Conservation (phyloP, 2,113 vertebrate genomes). For the Speoplatyrhinus poulsoni region DNA sequence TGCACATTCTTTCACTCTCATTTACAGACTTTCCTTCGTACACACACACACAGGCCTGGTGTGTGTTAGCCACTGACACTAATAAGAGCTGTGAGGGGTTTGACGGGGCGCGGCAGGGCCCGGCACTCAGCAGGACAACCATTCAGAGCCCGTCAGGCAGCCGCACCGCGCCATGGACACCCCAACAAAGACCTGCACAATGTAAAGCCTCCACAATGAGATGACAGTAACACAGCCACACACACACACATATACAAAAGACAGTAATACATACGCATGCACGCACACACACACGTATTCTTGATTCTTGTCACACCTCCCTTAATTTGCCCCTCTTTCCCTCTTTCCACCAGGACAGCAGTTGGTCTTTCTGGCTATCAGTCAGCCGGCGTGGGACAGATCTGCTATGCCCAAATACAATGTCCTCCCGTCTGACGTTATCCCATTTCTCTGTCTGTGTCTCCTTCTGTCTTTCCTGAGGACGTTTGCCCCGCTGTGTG, state of each 20-base stretch:
- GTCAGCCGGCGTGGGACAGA: conserved; percentile 45
- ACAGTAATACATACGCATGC: conserved; percentile 25
- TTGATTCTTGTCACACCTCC: conserved; percentile 8
- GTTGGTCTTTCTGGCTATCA: conserved; percentile 62
- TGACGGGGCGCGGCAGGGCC: conserved; percentile 67
- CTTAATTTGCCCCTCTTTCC: background rate
- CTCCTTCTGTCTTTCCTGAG: background rate
- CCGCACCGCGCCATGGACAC: conserved; percentile 49
- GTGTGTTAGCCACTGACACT: conserved; percentile 68
- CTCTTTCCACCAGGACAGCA: conserved; percentile 56
- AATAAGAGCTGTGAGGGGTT: conserved; percentile 72
- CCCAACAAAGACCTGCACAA: conserved; percentile 64
- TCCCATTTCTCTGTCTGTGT: background rate
- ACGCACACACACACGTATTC: conserved; percentile 29
- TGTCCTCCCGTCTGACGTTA: conserved; percentile 25
- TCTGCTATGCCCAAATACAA: conserved; percentile 53
- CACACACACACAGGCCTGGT: conserved; percentile 31
- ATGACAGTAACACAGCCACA: conserved; percentile 61
- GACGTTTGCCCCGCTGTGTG: no score
- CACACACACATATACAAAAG: conserved; percentile 34
- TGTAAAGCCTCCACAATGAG: conserved; percentile 60
- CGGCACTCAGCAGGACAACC: conserved; percentile 66
- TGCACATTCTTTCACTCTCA: background rate
- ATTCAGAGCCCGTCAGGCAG: conserved; percentile 72
- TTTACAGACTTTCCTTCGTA: conserved; percentile 4